Evolutionary conservation across 2,888 invertebrate species (phyloP).

Genomic region (Philaethria dido): DNA sequence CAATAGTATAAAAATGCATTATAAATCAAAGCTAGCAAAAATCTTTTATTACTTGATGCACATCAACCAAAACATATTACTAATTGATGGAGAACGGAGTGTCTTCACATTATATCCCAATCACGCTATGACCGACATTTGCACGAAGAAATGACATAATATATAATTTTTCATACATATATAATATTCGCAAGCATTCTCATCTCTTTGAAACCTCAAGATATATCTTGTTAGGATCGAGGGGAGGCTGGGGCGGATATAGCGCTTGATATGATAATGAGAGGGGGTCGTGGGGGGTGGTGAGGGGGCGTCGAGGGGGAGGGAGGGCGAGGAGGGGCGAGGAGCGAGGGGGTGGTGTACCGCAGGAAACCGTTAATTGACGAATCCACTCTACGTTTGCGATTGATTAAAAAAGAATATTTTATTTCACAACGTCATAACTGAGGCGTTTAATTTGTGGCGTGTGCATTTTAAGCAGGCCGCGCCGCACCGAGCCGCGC

Average conservation of each 20-base stretch:
- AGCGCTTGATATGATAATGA: constrained; percentile 28
- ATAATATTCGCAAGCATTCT: constrained; percentile 9
- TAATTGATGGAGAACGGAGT: background rate
- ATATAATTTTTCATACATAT: background rate
- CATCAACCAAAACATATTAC: no score
- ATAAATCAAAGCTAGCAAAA: no score
- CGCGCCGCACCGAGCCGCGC: no score
- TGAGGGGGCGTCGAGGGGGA: constrained; percentile 34
- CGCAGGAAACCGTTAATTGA: constrained; percentile 43
- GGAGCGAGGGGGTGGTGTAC: constrained; percentile 33
- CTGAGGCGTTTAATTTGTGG: constrained; percentile 21
- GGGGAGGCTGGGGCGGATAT: constrained; percentile 38
- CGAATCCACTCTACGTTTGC: constrained; percentile 37
- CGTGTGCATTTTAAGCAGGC: constrained; percentile 20
- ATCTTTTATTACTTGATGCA: no score
- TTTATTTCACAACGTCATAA: constrained; percentile 26
- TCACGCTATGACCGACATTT: background rate
- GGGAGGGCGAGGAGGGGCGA: constrained; percentile 21
- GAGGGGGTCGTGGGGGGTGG: constrained; percentile 33
- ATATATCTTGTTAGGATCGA: constrained; percentile 35
- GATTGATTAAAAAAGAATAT: constrained; percentile 41
- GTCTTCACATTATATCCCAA: background rate
- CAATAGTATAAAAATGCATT: no score
- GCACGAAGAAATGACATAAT: background rate
- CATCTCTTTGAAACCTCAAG: constrained; percentile 21